Evolutionary conservation across 2,113 vertebrate genomes (phyloP), one percentile per base, ranked within the genome.

Genomic region (Aix galericulata): DNA sequence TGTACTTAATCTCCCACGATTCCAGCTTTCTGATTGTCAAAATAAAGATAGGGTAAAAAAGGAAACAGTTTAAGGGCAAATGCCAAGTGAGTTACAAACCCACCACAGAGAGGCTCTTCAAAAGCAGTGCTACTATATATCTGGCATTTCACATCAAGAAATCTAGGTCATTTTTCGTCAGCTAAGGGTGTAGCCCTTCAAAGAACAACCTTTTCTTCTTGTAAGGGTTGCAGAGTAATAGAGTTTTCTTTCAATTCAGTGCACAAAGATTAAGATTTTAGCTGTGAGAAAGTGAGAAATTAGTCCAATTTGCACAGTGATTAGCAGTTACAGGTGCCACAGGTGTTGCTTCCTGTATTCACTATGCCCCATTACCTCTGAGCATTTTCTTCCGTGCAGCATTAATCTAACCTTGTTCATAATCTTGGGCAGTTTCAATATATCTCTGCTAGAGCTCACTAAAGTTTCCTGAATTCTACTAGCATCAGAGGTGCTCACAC

Each of bases 291-390:
- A 34, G 69, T 3, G 88, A 93, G 73, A 40, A 40, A 88, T 78
- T 26, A 67, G 60, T 15, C 80, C 52, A 44, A 18, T 92, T 91
- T 86, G 60, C 60, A 13, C 42, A 34, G 86, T 46, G 88, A 86
- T 93, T 63, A 83, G 80, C 5, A 9, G 55, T 5, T 77, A 8
- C 76, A 62, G 82, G 80, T 92, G 87, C 73, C 85, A 52, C 91
- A 92, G 86, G 80, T 86, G 88, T 14, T 86, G 76, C 69, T 81
- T 74, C 80, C 91, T 20, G 46, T 7, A 3, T 69, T 96, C n/a
- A 42, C 68, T 7, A 88, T 3, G 40, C 36, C 68, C 83, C 80
- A 64, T 92, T 95, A 81, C 73, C 88, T 86, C 76, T 0, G 16
- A 72, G 94, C 38, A 16, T 14, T 26, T 36, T 52, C 72, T 46